These are phyloP conservation scores for Coelopa pilipes DNA, from an alignment of 2,888 invertebrate species.

Conservation along the genomic window DNA sequence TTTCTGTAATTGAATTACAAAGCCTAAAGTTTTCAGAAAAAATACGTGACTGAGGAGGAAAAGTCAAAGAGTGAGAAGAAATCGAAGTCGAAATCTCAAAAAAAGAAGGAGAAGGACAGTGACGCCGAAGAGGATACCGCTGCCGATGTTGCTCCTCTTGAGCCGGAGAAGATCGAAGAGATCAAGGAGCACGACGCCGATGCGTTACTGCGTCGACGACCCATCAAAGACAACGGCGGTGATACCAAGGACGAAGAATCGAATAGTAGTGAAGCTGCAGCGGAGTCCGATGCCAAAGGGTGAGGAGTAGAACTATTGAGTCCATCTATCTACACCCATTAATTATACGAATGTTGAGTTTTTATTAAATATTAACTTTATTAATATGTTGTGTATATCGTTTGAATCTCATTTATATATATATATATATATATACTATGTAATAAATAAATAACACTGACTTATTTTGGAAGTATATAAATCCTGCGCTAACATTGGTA, in stretches of 20 bases:
- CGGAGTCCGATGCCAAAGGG: conserved; percentile 59
- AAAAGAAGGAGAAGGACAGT: conserved; percentile 81
- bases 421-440: conserved; percentile 12
- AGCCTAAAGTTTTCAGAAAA: conserved; percentile 70
- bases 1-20: not conserved
- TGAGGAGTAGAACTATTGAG: conserved; percentile 49
- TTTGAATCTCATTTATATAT: conserved; percentile 10
- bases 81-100: conserved; percentile 69
- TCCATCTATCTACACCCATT: not conserved
- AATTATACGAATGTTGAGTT: conserved; percentile 1
- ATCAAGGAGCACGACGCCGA: conserved; percentile 65
- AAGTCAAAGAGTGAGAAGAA: conserved; percentile 70
- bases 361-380: too few relatives aligned
- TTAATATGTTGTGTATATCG: not conserved
- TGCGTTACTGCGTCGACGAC: conserved; percentile 52
- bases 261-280: conserved; percentile 46
- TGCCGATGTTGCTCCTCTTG: conserved; percentile 68
- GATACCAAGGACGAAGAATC: conserved; percentile 44
- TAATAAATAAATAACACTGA: not conserved
- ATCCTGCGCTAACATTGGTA: too few relatives aligned
- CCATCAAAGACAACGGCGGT: conserved; percentile 44
- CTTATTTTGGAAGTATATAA: not conserved
- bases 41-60: conserved; percentile 77
- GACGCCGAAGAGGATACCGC: conserved; percentile 75
- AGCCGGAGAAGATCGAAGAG: conserved; percentile 62